Base-by-base conservation (phyloP, 2,888 invertebrate species). In the Mactromeris polynyma region DNA sequence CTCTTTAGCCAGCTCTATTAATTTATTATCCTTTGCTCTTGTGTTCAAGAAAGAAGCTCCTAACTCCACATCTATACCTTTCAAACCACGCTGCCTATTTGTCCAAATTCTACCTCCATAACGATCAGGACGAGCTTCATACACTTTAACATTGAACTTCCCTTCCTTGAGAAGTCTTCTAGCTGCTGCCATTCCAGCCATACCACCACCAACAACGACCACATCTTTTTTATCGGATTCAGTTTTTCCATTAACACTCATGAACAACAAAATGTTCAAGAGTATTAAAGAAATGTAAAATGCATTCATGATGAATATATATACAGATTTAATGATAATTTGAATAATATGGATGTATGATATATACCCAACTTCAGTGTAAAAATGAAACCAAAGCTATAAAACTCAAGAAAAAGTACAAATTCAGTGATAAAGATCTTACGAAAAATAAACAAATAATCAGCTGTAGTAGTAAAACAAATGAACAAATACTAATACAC, bases 91-190 rank as follows among this genome's bases (percentile, higher is more conserved):
- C 46, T 86, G 85, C 58, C 93, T 88, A 84, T 94, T 91, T 19
- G 95, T 95, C 94, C 94, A 95, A 0, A 95, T 92, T 58, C 95
- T 89, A 3, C 95, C 95, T 9, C 95, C 95, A 90, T 94, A 96
- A 36, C 95, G 89, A 21, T 95, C 93, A 81, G 87, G 85, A 21
- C 93, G 86, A 0, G 94, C 95, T 88, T 96, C 95, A 36, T 93
- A 93, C 2, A 96, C 93, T 38, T 89, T 92, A 2, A 96, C 95
- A 81, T 89, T 87, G 81, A 89, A 93, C 51, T 93, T 92, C 6
- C 91, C 86, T n/a, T 82, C 81, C n/a, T 91, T 90, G 17, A 89
- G 78, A 7, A 96, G 89, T 77, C 87, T 93, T 36, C 95, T 87
- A 4, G 95, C 95, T 17, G 95, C 95, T 33, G 94, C 93, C 81